phyloP scores from a whole-genome alignment of 2,113 vertebrate species.

The Dasyprocta punctata region DNA sequence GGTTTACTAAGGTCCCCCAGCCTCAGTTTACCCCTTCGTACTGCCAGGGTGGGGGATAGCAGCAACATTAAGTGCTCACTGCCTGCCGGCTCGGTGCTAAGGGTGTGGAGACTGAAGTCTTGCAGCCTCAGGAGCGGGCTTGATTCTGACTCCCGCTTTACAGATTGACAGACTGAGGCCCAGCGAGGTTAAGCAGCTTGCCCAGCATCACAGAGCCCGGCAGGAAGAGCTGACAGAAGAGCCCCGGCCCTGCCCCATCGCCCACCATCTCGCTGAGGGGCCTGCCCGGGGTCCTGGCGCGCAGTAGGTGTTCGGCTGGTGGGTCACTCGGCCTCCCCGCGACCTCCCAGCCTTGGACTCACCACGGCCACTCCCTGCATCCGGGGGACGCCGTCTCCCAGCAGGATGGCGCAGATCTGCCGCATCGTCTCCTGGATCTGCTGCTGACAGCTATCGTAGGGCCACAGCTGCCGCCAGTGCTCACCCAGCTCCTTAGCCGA shows the following conservation, averaged over 20 bases:
- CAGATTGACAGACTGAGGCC: neutral
- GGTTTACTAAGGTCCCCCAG: neutral
- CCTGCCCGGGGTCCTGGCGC: neutral
- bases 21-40: neutral
- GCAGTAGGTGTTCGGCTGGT: neutral
- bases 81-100: neutral
- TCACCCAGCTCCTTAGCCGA: neutral
- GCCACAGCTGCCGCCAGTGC: neutral
- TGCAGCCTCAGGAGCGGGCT: neutral
- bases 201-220: neutral
- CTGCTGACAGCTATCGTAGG: fast-evolving
- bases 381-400: fast-evolving
- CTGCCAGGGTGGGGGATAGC: neutral
- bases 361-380: neutral
- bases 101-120: neutral
- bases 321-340: neutral
- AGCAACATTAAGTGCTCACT: neutral
- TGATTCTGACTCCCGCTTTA: neutral
- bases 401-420: neutral
- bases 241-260: no score
- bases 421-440: fast-evolving
- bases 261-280: neutral
- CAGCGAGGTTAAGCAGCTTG: neutral
- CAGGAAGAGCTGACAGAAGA: neutral
- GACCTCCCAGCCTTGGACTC: neutral